These are phyloP conservation scores for Enteromius radiatus DNA, from an alignment of 2,797 vertebrate genomes.

Conservation along the genomic window DNA sequence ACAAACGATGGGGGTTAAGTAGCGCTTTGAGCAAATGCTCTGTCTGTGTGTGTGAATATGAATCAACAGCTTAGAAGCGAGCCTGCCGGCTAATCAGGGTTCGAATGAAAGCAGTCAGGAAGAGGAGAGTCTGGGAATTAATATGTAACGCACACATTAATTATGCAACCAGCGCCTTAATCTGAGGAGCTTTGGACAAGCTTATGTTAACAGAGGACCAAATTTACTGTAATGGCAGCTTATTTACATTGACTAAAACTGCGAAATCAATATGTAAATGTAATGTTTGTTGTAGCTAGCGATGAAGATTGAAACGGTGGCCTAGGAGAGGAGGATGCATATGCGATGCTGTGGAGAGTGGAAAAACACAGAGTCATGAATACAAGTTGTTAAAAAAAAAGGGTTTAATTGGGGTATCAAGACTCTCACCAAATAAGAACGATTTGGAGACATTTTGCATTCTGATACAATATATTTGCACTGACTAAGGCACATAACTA, in stretches of 20 bases:
- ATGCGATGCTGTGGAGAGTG: slow-evolving; percentile 80
- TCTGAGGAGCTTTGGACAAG: slow-evolving; percentile 95
- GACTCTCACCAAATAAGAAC: neutral
- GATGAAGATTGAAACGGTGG: slow-evolving; percentile 87
- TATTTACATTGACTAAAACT: slow-evolving; percentile 99
- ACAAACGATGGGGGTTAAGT: slow-evolving; percentile 82
- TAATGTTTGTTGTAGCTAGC: slow-evolving; percentile 99
- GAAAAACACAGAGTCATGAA: slow-evolving; percentile 49
- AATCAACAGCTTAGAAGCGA: slow-evolving; percentile 81
- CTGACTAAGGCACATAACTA: neutral
- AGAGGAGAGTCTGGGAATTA: slow-evolving; percentile 80
- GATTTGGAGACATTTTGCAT: slow-evolving; percentile 20
- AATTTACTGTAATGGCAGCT: slow-evolving; percentile 99
- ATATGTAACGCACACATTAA: slow-evolving; percentile 89
- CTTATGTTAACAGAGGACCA: slow-evolving; percentile 99
- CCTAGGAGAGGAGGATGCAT: slow-evolving; percentile 82
- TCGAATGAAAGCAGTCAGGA: slow-evolving; percentile 72
- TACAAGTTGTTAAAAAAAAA: slow-evolving; percentile 54
- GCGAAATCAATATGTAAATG: slow-evolving; percentile 99
- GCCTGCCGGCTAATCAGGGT: slow-evolving; percentile 80
- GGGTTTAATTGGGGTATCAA: neutral
- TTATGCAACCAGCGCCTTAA: slow-evolving; percentile 97
- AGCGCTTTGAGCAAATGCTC: slow-evolving; percentile 80
- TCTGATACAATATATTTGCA: slow-evolving; percentile 5
- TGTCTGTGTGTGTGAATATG: slow-evolving; percentile 80